These are phyloP conservation scores for Pseudochromis fuscus DNA, from an alignment of 2,797 vertebrate genomes.

Conservation along the genomic window DNA sequence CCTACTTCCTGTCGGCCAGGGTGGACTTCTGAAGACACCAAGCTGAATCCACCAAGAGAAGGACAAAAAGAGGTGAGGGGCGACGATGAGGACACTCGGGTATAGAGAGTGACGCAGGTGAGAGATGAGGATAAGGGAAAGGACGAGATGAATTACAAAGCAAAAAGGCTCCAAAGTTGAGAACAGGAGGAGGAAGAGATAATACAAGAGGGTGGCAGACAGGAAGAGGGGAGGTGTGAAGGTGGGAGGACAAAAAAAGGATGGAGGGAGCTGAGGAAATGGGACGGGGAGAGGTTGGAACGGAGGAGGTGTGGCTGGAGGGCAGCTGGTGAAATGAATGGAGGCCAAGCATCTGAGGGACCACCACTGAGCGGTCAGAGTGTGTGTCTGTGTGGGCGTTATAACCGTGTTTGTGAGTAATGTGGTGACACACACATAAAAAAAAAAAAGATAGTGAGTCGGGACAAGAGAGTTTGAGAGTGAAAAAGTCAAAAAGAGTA, in stretches of 20 bases:
- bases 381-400: constrained; percentile 24
- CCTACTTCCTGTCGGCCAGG: not conserved
- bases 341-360: constrained; percentile 72
- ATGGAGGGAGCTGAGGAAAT: constrained; percentile 8
- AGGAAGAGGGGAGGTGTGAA: constrained; percentile 15
- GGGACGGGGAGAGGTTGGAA: constrained; percentile 4
- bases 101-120: not conserved
- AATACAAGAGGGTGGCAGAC: constrained; percentile 5
- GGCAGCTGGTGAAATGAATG: constrained; percentile 57
- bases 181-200: constrained; percentile 6
- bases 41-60: constrained; percentile 3
- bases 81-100: not conserved
- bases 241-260: constrained; percentile 12
- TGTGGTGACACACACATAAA: constrained; percentile 22
- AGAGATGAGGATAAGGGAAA: constrained; percentile 12
- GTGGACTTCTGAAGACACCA: not conserved
- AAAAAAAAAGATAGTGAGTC: constrained; percentile 4
- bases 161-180: constrained; percentile 8
- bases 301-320: constrained; percentile 16
- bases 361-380: constrained; percentile 67
- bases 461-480: constrained; percentile 9
- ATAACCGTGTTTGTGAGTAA: constrained; percentile 5
- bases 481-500: not conserved
- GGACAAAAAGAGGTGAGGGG: not conserved
- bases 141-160: constrained; percentile 18